phyloP scores from a whole-genome alignment of 2,113 vertebrate genomes.

The Hippocampus mohnikei region DNA sequence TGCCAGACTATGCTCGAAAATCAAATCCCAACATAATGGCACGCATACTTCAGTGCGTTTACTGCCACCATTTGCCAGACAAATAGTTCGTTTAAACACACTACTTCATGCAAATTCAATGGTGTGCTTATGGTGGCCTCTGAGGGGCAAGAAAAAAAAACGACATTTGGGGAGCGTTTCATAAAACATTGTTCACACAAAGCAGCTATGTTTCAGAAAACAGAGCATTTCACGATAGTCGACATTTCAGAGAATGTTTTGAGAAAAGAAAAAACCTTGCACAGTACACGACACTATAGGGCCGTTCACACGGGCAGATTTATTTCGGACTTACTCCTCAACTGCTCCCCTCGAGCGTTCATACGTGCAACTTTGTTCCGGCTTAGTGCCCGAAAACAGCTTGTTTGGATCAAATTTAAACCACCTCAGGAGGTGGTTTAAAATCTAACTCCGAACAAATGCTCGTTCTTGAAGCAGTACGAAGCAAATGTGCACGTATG shows the following conservation, averaged over 20 bases:
- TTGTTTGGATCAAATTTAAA: too few relatives aligned
- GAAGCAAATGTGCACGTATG: too few relatives aligned
- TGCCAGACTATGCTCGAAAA: conserved; percentile 2
- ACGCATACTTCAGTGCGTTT: background rate
- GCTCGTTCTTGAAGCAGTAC: too few relatives aligned
- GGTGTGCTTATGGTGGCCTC: background rate
- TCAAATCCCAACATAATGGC: conserved; percentile 1
- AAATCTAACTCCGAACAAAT: too few relatives aligned
- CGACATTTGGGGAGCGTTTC: background rate
- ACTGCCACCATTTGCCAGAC: background rate
- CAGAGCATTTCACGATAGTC: background rate
- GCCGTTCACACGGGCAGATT: too few relatives aligned
- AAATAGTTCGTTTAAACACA: conserved; percentile 3
- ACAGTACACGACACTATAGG: background rate
- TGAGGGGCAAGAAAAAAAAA: background rate
- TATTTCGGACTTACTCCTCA: too few relatives aligned
- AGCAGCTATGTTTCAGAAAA: background rate
- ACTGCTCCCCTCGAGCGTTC: too few relatives aligned
- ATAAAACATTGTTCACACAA: background rate
- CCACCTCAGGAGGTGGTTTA: too few relatives aligned
- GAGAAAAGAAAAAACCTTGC: background rate
- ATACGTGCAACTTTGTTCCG: too few relatives aligned
- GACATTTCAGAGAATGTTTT: background rate
- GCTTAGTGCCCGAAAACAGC: too few relatives aligned
- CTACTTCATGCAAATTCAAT: background rate